Conservation (phyloP, 2,797 vertebrate species). For the Halcyon leucocephala region DNA sequence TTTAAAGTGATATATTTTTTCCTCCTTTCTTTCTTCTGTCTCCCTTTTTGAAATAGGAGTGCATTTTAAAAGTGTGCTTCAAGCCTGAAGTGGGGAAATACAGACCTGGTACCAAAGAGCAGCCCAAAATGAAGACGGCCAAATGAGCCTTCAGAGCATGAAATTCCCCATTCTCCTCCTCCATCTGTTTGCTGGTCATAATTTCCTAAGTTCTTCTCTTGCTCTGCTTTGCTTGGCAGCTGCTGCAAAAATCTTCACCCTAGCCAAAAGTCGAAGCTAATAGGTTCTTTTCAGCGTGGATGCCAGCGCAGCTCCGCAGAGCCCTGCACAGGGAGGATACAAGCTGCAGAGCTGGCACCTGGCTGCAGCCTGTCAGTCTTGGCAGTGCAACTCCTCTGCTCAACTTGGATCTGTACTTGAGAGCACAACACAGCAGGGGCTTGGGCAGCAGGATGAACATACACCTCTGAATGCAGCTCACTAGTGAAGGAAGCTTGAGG, state of each 20-base stretch:
- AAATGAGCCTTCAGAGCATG: neutral
- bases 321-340: neutral
- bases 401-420: neutral
- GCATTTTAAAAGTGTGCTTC: rapidly evolving
- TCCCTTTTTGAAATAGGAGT: neutral
- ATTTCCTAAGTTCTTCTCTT: neutral
- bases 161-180: neutral
- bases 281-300: neutral
- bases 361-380: neutral
- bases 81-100: neutral
- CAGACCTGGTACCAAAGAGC: rapidly evolving
- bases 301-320: neutral
- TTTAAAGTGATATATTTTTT: rapidly evolving
- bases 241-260: neutral
- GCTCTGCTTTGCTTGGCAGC: neutral
- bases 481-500: neutral
- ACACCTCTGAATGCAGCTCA: neutral
- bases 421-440: neutral
- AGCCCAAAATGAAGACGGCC: neutral
- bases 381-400: neutral
- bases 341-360: neutral
- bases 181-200: neutral
- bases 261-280: neutral
- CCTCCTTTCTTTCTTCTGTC: neutral
- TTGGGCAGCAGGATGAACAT: neutral